phyloP scores from a whole-genome alignment of 2,113 vertebrate species.

The Ascaphus truei region DNA sequence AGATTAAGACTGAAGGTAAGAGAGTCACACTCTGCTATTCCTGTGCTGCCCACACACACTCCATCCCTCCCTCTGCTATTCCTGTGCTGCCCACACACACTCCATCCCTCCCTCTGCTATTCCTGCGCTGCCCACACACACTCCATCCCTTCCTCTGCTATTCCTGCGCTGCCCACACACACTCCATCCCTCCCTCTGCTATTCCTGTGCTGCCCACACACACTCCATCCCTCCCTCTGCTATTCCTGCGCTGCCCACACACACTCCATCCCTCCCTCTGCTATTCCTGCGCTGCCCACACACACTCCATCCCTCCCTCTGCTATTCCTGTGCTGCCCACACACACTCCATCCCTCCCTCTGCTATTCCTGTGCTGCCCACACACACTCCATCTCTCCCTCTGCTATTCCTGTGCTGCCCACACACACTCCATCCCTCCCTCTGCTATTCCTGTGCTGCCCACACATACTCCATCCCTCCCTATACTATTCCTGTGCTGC shows the following conservation, averaged over 20 bases:
- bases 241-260: constrained; percentile 24
- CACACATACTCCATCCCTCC: neutral
- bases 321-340: constrained; percentile 17
- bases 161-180: too few species aligned
- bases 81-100: neutral
- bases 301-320: fast-evolving
- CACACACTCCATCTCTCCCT: too few species aligned
- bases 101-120: fast-evolving
- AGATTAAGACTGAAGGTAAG: constrained; percentile 96
- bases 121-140: too few species aligned
- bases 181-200: fast-evolving
- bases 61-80: neutral
- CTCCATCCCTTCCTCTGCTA: fast-evolving
- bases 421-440: too few species aligned
- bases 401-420: neutral
- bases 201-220: constrained; percentile 27
- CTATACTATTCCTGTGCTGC: neutral
- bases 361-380: neutral
- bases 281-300: constrained; percentile 20
- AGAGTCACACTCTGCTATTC: neutral
- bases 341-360: too few species aligned
- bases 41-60: neutral
- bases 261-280: fast-evolving
- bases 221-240: fast-evolving
- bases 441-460: neutral